Evolutionary conservation across 2,113 vertebrate species (phyloP).

Genomic region (Synchiropus splendidus): DNA sequence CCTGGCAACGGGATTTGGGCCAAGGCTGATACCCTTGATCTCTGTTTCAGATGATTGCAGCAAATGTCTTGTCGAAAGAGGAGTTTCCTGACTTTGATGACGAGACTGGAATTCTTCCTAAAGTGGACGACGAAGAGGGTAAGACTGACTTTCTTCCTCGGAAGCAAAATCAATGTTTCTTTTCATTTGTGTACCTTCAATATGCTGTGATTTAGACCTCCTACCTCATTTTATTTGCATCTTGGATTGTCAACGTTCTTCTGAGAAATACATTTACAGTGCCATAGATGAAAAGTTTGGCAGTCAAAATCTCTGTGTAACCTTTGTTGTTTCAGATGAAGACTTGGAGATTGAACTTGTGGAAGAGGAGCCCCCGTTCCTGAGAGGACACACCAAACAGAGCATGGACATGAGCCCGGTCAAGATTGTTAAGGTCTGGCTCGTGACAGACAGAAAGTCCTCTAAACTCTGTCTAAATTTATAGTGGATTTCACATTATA

Average conservation of each 20-base stretch:
- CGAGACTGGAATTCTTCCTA: slow-evolving; percentile 95
- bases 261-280: too few species aligned
- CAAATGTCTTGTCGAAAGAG: slow-evolving; percentile 95
- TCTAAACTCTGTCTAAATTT: too few species aligned
- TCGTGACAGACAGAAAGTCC: too few species aligned
- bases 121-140: slow-evolving; percentile 98
- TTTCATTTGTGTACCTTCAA: too few species aligned
- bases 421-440: slow-evolving; percentile 91
- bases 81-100: slow-evolving; percentile 98
- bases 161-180: too few species aligned
- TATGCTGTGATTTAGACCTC: too few species aligned
- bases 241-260: too few species aligned
- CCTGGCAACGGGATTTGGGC: background rate
- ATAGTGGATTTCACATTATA: too few species aligned
- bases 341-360: slow-evolving; percentile 97
- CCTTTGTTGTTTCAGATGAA: slow-evolving; percentile 70
- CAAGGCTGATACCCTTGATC: background rate
- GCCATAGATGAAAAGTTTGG: too few species aligned
- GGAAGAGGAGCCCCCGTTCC: slow-evolving; percentile 93
- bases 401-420: slow-evolving; percentile 99
- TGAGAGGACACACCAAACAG: slow-evolving; percentile 94
- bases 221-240: too few species aligned
- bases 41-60: slow-evolving; percentile 86
- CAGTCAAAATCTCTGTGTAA: background rate
- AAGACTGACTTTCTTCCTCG: slow-evolving; percentile 1